Evolutionary conservation across 2,888 invertebrate species (phyloP), one percentile per base, ranked within the genome.

Genomic region (Hydropsyche betteni): DNA sequence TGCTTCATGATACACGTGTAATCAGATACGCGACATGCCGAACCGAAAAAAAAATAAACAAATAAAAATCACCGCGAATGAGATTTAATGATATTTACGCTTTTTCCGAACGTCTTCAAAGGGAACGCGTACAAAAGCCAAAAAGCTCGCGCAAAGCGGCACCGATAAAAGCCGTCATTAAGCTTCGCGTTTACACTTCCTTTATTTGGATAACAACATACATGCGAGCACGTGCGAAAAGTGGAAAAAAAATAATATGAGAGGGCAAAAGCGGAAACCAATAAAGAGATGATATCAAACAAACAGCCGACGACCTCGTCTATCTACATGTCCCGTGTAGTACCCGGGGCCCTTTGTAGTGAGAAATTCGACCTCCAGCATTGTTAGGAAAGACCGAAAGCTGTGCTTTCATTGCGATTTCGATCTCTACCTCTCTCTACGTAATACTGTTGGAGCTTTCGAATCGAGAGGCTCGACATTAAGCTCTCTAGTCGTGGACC

Each of bases 231-330:
- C 36, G 64, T 64, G 34, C 36, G 36, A 64, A 64, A 64, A 36
- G 64, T 36, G 64, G 34, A 64, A 69, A 69, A 34, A 69, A 69
- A 51, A 72, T 44, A 38, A 52, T 53, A 38, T 33, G 50, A 73
- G 33, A 64, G 12, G 16, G 64, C n/a, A 53, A 73, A 73, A 24
- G 33, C 51, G 58, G 58, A 34, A 38, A 50, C 64, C 75, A 64
- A 71, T 71, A 61, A 61, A 75, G 70, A 71, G 75, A 61, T 61
- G 71, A 61, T 70, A 71, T 61, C 70, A 75, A 71, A 75, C 69
- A 75, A 75, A 71, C 5, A 24, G 61, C 5, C 61, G 10, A 14
- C n/a, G 16, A 61, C 16, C 61, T 24, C n/a, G 61, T 24, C 55
- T n/a, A 16, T 55, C 55, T 55, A 55, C 55, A 55, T 55, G 14